Evolutionary conservation across 2,113 vertebrate species (phyloP), one percentile per base, ranked within the genome.

Genomic region (Scortum barcoo): DNA sequence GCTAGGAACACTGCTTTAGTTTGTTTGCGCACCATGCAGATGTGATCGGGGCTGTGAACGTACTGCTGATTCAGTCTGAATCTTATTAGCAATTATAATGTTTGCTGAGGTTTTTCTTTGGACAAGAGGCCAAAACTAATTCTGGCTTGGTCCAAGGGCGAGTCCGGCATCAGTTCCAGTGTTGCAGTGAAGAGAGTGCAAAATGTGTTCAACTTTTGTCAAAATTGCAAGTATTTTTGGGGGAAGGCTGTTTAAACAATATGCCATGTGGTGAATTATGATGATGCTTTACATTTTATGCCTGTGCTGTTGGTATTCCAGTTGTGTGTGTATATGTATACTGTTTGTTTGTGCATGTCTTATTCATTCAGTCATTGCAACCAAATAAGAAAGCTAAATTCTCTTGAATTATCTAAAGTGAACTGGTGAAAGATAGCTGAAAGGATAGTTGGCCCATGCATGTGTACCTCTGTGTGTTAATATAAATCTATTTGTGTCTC

Each of bases 51-150:
- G 19, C 33, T 13, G 30, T 38, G 66, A 50, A 53, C 10, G 4
- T n/a, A 46, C 40, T 73, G 72, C 60, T 72, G 61, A 87, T 78
- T 75, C 69, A 80, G 48, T 71, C 66, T 68, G 51, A 77, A 67
- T 70, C 48, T 46, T 60, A 72, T 83, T 80, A 72, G 72, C 62
- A 86, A 57, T 61, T 83, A 36, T 67, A 56, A 70, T 80, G 56
- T 73, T 78, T 69, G 63, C 61, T 76, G 54, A 86, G 42, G 20
- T 60, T 51, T 85, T 38, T 30, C 22, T 72, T 54, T 80, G 58
- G 53, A 63, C 19, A 24, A 38, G n/a, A 38, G 56, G 24, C 33
- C 38, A 19, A 73, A 24, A 66, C 38, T 24, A 51, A 66, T 70
- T 72, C 51, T 69, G 19, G 11, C 20, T 69, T 30, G 4, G 56